phyloP scores from a whole-genome alignment of 2,113 vertebrate species.

The Carettochelys insculpta region DNA sequence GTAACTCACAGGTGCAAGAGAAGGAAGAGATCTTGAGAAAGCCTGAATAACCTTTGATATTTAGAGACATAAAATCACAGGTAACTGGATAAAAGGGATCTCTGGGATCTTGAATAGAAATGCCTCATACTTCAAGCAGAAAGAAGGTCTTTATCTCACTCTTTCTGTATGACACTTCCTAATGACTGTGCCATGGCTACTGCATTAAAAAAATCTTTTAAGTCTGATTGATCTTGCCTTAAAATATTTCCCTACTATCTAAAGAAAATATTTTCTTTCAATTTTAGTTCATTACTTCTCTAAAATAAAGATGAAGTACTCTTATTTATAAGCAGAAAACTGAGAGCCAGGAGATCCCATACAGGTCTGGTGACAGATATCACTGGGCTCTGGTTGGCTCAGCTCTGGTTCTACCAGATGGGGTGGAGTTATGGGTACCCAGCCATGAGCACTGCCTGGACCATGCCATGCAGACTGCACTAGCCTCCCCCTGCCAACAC shows the following conservation, averaged over 20 bases:
- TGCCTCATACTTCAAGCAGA: neutral
- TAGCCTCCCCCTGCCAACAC: too few relatives aligned
- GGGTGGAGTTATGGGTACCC: too few relatives aligned
- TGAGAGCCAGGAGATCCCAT: neutral
- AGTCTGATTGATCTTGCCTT: neutral
- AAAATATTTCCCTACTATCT: neutral
- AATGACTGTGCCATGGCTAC: neutral
- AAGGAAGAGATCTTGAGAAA: neutral
- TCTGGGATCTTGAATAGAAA: neutral
- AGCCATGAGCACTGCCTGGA: too few relatives aligned
- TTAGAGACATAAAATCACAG: neutral
- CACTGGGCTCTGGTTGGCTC: too few relatives aligned
- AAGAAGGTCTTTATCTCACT: neutral
- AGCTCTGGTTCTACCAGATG: too few relatives aligned
- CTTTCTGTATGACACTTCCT: neutral
- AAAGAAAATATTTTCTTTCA: rapidly evolving
- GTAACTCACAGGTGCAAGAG: neutral
- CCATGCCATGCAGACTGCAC: too few relatives aligned
- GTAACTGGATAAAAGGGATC: neutral
- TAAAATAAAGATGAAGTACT: neutral
- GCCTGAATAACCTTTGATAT: neutral
- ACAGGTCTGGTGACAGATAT: too few relatives aligned
- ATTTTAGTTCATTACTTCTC: neutral
- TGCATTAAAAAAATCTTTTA: neutral
- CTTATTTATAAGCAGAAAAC: neutral